Base-by-base conservation (phyloP, 2,888 invertebrate species). In the Flabesymbios commensalis region DNA sequence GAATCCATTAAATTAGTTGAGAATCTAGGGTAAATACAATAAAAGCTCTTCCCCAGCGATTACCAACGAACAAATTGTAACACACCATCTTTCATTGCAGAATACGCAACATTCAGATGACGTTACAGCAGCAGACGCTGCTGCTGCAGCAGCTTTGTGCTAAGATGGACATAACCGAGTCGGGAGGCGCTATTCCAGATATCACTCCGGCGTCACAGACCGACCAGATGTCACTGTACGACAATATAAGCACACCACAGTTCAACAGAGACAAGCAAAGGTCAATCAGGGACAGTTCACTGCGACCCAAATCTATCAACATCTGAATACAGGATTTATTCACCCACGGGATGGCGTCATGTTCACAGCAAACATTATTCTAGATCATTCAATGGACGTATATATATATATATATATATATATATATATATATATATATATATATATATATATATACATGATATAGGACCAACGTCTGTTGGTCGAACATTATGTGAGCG, bases 401-500 rank as follows among this genome's bases (percentile, higher is more conserved):
- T 57, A 57, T 57, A 47, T 47, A 53, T 57, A 28, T 57, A 53
- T 57, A 24, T 57, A 51, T 57, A 48, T 57, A 53, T 57, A 48
- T 51, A 53, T 57, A 47, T 52, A 53, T 57, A 28, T 48, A 57
- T 57, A 24, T 57, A 51, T 48, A 57, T 52, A 57, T 57, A 57
- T 57, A 53, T 57, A 57, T 57, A n/a, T 49, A 52, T 61, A 28
- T 49, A 47, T 57, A 31, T 41, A 47, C 55, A 42, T 22, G 28
- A 55, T 47, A 58, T 77, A 17, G 75, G 75, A 47, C 72, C 73
- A 51, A 75, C 71, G 19, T 73, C 75, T 17, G 72, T 72, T 49
- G 74, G 74, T 52, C 65, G 72, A 33, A 29, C 31, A 26, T 7
- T 39, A 14, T 14, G 14, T 39, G 17, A 39, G 17, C 39, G 17